Percentiles rank a stretch among this genome's conserved stretches.
Conservation (phyloP, 2,888 invertebrate genomes). For the Choristoneura rosaceana region DNA sequence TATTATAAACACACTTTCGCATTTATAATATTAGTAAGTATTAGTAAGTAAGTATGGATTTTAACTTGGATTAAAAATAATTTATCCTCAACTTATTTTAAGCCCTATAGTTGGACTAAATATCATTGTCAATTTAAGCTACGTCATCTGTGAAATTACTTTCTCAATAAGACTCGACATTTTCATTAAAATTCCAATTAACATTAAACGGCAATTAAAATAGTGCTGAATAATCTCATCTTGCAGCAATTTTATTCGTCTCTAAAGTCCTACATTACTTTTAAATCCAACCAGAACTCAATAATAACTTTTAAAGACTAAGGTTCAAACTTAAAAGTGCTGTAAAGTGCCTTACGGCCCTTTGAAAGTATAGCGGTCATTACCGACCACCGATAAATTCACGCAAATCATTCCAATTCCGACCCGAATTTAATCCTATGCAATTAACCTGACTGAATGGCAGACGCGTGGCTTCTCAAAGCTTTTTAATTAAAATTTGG, state of each 20-base stretch:
- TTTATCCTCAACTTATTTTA: not conserved
- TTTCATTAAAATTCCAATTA: conserved; percentile 9
- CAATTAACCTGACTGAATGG: conserved; percentile 33
- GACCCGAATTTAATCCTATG: conserved; percentile 12
- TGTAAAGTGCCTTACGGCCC: not conserved
- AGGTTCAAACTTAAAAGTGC: not conserved
- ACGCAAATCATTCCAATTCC: conserved; percentile 21
- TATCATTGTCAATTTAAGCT: not conserved
- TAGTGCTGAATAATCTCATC: conserved; percentile 15
- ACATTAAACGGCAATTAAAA: conserved; percentile 4
- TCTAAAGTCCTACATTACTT: not conserved
- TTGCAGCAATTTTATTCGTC: not conserved
- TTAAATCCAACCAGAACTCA: not conserved
- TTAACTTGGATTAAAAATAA: too few relatives aligned
- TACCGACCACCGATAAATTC: conserved; percentile 10
- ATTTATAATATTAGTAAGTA: too few relatives aligned
- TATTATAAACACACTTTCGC: too few relatives aligned
- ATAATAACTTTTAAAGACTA: not conserved
- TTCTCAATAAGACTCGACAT: not conserved
- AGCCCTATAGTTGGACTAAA: not conserved
- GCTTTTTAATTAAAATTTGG: conserved; percentile 33
- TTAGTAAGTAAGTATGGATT: too few relatives aligned
- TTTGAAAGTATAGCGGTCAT: not conserved
- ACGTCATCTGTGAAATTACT: not conserved
- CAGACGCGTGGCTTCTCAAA: conserved; percentile 16